Evolutionary conservation across 2,888 invertebrate species (phyloP), one percentile per base, ranked within the genome.

Genomic region (Leptinotarsa rubiginosa): DNA sequence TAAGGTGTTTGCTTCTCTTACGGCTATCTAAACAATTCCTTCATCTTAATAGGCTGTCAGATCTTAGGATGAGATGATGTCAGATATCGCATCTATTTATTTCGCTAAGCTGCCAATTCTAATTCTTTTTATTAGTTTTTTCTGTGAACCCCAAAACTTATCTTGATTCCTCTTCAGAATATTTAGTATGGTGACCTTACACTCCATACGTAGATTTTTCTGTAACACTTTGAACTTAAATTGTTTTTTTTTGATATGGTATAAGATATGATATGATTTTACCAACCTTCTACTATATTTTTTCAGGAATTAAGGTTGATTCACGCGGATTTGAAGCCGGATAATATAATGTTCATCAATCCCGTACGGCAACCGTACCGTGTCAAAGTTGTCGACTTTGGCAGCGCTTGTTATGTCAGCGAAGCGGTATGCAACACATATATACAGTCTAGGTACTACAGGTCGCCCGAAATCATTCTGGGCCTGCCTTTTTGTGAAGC

Each of bases 331-430:
- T 90, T 99, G 86, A 99, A 99, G 89, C 99, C 99, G 20, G 99
- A 99, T 90, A 99, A 99, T 90, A 99, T 99, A 87, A 99, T 99
- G 99, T 89, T 99, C 88, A 99, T 99, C 82, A 99, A 99, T 89
- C 99, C 99, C 65, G 95, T 95, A 74, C 93, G 98, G 80, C 98
- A 98, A 88, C 99, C 99, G 1, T 99, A 98, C 90, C 92, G 99
- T 81, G 99, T 99, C 73, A 99, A 99, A 91, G 99, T 98, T 68
- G 99, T 99, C 85, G 99, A 99, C 91, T 99, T 99, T 90, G 99
- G 99, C 81, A 98, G 98, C 86, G 99, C 99, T 71, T 98, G 97
- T 76, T 99, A 99, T 89, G 98, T 99, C 83, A 97, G 97, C 89
- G 99, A 99, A 90, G 99, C 99, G 16, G 98, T 99, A 68, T 99